A percentile compares a stretch with the other conserved stretches of the same genome.
phyloP scores from a whole-genome alignment of 2,113 vertebrate genomes.

The Oxyruncus cristatus region DNA sequence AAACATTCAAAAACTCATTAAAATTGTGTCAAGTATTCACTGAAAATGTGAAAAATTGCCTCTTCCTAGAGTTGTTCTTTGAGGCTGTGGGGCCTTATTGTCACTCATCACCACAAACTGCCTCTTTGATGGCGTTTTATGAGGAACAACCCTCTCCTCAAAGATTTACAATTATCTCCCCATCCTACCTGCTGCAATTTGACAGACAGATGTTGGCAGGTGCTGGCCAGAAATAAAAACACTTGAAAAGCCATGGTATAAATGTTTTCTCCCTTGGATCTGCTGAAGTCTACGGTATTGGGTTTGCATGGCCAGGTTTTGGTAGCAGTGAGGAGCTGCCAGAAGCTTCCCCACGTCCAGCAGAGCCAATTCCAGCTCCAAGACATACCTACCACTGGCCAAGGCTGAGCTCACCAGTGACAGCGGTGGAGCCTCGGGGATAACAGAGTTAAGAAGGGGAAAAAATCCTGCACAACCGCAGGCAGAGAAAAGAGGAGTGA shows the following conservation, averaged over 20 bases:
- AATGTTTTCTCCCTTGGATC: neutral
- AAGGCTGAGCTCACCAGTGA: neutral
- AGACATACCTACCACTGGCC: neutral
- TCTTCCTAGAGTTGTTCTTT: neutral
- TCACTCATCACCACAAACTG: neutral
- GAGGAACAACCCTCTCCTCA: neutral
- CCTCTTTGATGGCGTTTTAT: neutral
- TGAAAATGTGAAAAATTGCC: neutral
- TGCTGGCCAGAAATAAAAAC: neutral
- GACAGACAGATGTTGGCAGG: neutral
- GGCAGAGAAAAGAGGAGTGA: neutral
- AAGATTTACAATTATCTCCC: neutral
- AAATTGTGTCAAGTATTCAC: neutral
- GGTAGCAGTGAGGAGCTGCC: neutral
- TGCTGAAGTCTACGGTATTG: neutral
- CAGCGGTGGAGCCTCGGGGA: neutral
- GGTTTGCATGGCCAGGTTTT: neutral
- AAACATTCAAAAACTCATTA: neutral
- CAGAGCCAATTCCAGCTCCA: neutral
- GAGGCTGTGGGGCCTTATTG: neutral
- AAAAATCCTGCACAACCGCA: neutral
- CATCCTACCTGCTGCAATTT: neutral
- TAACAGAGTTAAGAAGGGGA: neutral
- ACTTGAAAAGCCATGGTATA: neutral
- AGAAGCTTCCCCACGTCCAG: neutral